Base-by-base conservation (phyloP, 2,113 vertebrate species). In the Rhinoderma darwinii region DNA sequence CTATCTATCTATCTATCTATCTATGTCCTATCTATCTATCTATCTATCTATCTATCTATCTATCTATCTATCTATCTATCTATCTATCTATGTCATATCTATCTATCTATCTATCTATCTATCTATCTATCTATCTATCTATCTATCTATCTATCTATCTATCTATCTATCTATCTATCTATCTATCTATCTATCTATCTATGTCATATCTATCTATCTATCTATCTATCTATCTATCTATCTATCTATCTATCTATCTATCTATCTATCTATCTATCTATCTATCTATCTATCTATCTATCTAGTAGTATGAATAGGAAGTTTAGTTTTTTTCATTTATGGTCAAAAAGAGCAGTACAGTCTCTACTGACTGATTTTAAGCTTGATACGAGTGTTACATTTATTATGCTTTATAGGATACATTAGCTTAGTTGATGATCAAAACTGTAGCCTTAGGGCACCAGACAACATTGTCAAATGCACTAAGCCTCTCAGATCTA, bases 361-460 rank as follows among this genome's bases (percentile, higher is more conserved):
- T 20, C 37, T 22, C 0, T 11, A 66, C 20, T 66, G 79, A 66
- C 15, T 82, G 18, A 63, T 63, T 82, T 63, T 10, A 43, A 37
- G 17, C 66, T 43, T 63, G 56, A 82, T 59, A 82, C 61, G 56
- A 50, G 51, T 30, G 89, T 47, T 89, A 89, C 90, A 92, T 92
- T 90, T 89, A 86, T 82, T 82, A 87, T 89, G 86, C 89, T 92
- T 91, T 91, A 89, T 93, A 83, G 88, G 91, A 91, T 89, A 89
- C 94, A 93, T 91, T 88, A 75, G 22, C 30, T 78, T 89, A 85
- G 89, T 66, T 82, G 14, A 3, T 89, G 92, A 95, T 94, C 91
- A 94, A 91, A 95, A 92, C 90, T 35, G 79, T 91, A 92, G 92
- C 93, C 91, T 89, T 90, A 90, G 92, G 93, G 91, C 88, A 93